Base-by-base conservation (phyloP, 2,888 invertebrate species). In the Pantelozetes paolii region DNA sequence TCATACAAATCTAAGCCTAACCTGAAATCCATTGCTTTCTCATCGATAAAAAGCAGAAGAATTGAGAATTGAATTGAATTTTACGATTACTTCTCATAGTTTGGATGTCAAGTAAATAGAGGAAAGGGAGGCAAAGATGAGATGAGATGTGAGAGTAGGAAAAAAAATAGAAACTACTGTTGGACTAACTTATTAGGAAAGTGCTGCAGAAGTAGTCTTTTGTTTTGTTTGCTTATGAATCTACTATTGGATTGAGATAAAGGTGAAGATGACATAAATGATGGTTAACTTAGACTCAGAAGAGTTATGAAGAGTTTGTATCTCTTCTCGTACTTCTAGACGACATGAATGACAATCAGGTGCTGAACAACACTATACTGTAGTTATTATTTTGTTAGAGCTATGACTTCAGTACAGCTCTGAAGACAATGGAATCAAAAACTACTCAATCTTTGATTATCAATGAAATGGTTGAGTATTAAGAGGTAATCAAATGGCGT, bases 401-500 rank as follows among this genome's bases (percentile, higher is more conserved):
- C 6, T n/a, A n/a, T n/a, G n/a, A n/a, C n/a, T n/a, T n/a, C n/a
- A n/a, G n/a, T n/a, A n/a, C n/a, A n/a, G n/a, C n/a, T n/a, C n/a
- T n/a, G n/a, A n/a, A 36, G 11, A 20, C 30, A 36, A 64, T 64
- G 8, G 40, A 36, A 23, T 64, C 64, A 40, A 64, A 54, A 64
- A 64, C 36, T 64, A 64, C 36, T 64, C 36, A 64, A 69, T 69
- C 69, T 69, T 45, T 69, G 42, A 69, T 69, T 69, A 69, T 69
- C 62, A 69, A 67, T 69, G 42, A 69, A 69, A 69, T 69, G 69
- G 15, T 67, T 6, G 18, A 28, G 69, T 69, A 69, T 69, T 69
- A 69, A 69, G 69, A 69, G 69, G 69, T 69, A 69, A 69, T 69
- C 42, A 69, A 69, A 8, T 69, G 69, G 69, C 20, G 26, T 69